Base-by-base conservation (phyloP, 2,113 vertebrate species). In the Eclectus roratus region DNA sequence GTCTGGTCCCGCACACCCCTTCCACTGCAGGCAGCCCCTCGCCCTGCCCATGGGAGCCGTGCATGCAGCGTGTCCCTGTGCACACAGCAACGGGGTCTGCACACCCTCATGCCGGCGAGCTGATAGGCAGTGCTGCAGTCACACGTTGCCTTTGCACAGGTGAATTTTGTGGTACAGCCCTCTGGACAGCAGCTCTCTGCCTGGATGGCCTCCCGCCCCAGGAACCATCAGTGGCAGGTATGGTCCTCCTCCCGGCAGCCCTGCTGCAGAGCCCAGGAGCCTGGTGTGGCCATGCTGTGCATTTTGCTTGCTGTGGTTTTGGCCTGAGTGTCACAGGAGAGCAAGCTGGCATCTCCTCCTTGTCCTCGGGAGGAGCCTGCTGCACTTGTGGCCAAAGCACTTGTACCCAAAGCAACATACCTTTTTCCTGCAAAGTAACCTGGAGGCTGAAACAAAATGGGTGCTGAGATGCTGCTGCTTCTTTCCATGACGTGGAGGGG, bases 221-320 rank as follows among this genome's bases (percentile, higher is more conserved):
- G 69, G 44, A 52, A 21, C n/a, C 7, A 2, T 4, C 5, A 58
- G 0, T 6, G 58, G 39, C 65, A 10, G 63, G 43, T 33, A 60
- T 24, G 2, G 1, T 23, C 53, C 78, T 33, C 37, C 33, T 70
- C 31, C 50, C 37, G 1, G 44, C 56, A 33, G 74, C 33, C 13
- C 7, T 3, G 2, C 39, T 16, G 47, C 1, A 0, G 61, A 53
- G 56, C 58, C 33, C 28, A 9, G 47, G 44, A 24, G 35, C 15
- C n/a, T 21, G 24, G 1, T 4, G 1, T 1, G 16, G 81, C 64
- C 0, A 0, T 2, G 5, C 39, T 17, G 18, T 2, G 41, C 3
- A 0, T 18, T 27, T 23, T 10, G 27, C 27, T 37, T 29, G 53
- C 60, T 53, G 17, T 13, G 24, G 41, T 11, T 31, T 46, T 46